Evolutionary conservation across 2,888 invertebrate genomes (phyloP).

Genomic region (Disparrhopalites patrizii): DNA sequence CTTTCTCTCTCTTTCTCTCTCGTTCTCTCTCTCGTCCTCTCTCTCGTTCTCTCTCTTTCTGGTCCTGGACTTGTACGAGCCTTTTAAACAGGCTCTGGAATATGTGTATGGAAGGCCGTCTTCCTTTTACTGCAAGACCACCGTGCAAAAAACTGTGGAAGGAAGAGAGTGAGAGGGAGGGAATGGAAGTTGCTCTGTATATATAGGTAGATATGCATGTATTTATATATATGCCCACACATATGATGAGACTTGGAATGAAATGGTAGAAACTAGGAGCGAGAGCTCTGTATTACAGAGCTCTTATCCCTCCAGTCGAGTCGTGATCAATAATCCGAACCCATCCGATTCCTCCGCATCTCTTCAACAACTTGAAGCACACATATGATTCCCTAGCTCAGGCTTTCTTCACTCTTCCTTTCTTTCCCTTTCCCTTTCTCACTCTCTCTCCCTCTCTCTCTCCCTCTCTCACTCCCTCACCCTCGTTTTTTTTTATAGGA

Average conservation of each 20-base stretch:
- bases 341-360: constrained; percentile 16
- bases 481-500: no score
- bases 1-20: no score
- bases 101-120: neutral
- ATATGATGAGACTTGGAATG: neutral
- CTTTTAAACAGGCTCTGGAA: no score
- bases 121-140: neutral
- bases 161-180: neutral
- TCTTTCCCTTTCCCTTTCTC: no score
- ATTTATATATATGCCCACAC: neutral
- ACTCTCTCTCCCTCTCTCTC: no score
- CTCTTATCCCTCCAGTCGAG: constrained; percentile 1
- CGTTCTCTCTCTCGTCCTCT: no score
- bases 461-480: no score
- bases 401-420: no score
- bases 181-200: neutral
- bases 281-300: constrained; percentile 2
- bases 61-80: no score
- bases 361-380: neutral
- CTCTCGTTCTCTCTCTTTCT: no score
- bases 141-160: neutral
- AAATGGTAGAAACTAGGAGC: neutral
- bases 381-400: constrained; percentile 5
- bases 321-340: constrained; percentile 20
- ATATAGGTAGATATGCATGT: no score